Base-by-base conservation (phyloP, 2,888 invertebrate species). In the Autographa gamma region DNA sequence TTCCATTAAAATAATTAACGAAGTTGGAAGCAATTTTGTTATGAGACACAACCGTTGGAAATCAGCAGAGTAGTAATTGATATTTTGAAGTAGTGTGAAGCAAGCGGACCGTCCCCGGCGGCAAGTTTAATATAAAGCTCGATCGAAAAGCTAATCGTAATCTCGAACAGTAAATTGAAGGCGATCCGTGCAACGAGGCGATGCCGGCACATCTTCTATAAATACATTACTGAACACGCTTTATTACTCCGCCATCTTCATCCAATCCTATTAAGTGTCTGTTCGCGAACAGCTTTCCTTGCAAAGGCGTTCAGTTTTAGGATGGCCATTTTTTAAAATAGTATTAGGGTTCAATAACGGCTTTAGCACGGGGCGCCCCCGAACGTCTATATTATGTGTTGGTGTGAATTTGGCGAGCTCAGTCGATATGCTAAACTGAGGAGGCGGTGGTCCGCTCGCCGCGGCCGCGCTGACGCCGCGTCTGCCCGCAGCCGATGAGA, bases 161-260 rank as follows among this genome's bases (percentile, higher is more conserved):
- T 91, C 90, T 88, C 80, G 79, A 87, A 86, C 86, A 89, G 89
- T 89, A 93, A 92, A 93, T 91, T 90, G 91, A 86, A 93, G 91
- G 88, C 90, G 91, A 93, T 90, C 90, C 86, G 85, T 86, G 89
- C 89, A 89, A 84, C 87, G 88, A 85, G 84, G 86, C 88, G 86
- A 85, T 88, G 89, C 86, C 88, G 88, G 90, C 88, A 90, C 87
- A 91, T 92, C 91, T 90, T 89, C 91, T 90, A 93, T 94, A 95
- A 94, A 94, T 93, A 94, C 93, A 94, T 95, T 95, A 95, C 86
- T 81, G 93, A 93, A 95, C 94, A 94, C 93, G 93, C 91, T 94
- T 95, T 95, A 94, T 94, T 94, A 95, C 95, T 95, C 88, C 87
- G 91, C 93, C 92, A 92, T 93, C 93, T 92, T 93, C 91, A 92